phyloP scores from a whole-genome alignment of 2,797 vertebrate genomes.

The Hypotaenidia okinawae region DNA sequence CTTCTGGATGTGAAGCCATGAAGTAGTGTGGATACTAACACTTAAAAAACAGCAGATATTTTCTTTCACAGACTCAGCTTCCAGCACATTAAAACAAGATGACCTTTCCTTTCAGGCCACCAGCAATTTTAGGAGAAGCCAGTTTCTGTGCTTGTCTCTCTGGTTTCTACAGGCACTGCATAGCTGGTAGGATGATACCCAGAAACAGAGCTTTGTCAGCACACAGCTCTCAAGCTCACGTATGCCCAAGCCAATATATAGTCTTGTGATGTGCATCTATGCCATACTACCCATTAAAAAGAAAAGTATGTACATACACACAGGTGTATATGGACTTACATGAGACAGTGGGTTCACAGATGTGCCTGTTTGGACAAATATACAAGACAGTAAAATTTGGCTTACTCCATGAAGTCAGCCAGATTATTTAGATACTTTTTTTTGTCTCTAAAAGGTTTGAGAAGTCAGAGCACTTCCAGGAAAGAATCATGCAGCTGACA shows the following conservation, averaged over 20 bases:
- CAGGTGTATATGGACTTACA: not conserved
- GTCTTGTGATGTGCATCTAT: not conserved
- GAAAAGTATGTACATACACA: not conserved
- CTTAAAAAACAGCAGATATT: not conserved
- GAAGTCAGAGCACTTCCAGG: not conserved
- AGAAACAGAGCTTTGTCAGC: not conserved
- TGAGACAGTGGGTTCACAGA: accelerated
- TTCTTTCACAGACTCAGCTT: not conserved
- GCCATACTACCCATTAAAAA: too few species aligned
- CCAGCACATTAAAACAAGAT: not conserved
- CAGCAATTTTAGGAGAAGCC: not conserved
- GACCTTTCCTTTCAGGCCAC: not conserved
- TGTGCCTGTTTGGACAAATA: not conserved
- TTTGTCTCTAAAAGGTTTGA: not conserved
- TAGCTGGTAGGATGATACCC: not conserved
- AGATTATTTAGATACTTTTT: not conserved
- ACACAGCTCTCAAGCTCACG: accelerated
- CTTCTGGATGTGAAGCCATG: not conserved
- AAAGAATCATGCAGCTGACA: not conserved
- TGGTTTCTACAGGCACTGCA: not conserved
- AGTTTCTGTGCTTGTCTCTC: not conserved
- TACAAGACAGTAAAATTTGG: not conserved
- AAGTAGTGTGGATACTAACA: accelerated
- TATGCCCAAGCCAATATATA: not conserved
- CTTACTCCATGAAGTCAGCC: not conserved